Percentiles rank a stretch among this genome's conserved stretches.
These are phyloP conservation scores for Coptodon rendalli DNA, from an alignment of 2,113 vertebrate species.

Conservation along the genomic window DNA sequence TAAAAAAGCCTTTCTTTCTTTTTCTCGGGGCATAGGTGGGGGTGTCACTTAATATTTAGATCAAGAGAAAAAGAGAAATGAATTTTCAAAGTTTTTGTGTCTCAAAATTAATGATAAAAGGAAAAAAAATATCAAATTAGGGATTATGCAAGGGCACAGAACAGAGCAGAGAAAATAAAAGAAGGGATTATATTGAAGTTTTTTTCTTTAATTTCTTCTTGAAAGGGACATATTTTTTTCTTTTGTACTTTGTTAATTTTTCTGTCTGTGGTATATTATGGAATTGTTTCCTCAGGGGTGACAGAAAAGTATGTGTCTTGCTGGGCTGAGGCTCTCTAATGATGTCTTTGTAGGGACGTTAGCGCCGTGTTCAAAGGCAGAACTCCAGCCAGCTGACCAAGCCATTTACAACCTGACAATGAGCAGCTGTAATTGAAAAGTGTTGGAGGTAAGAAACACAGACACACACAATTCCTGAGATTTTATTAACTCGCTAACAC, in stretches of 20 bases:
- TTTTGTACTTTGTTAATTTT: constrained; percentile 38
- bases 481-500: constrained; percentile 40
- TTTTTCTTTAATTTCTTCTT: constrained; percentile 38
- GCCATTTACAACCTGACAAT: constrained; percentile 65
- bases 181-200: constrained; percentile 16
- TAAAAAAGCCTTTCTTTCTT: constrained; percentile 12
- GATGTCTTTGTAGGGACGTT: constrained; percentile 65
- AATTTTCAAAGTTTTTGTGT: constrained; percentile 53
- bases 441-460: constrained; percentile 20
- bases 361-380: constrained; percentile 56
- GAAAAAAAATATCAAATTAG: constrained; percentile 8
- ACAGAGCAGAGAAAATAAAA: neutral
- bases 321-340: constrained; percentile 52
- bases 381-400: constrained; percentile 64
- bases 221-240: neutral
- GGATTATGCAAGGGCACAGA: constrained; percentile 14
- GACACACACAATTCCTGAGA: constrained; percentile 8
- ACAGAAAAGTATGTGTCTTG: constrained; percentile 38
- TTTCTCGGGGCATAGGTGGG: constrained; percentile 17
- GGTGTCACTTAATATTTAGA: constrained; percentile 52
- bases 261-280: constrained; percentile 39
- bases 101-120: constrained; percentile 48
- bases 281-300: constrained; percentile 44
- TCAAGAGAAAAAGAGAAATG: constrained; percentile 47
- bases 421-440: constrained; percentile 71